Percentiles rank a stretch among this genome's conserved stretches.
Conservation (phyloP, 2,797 vertebrate species). For the Mormyrus proboscirostris region DNA sequence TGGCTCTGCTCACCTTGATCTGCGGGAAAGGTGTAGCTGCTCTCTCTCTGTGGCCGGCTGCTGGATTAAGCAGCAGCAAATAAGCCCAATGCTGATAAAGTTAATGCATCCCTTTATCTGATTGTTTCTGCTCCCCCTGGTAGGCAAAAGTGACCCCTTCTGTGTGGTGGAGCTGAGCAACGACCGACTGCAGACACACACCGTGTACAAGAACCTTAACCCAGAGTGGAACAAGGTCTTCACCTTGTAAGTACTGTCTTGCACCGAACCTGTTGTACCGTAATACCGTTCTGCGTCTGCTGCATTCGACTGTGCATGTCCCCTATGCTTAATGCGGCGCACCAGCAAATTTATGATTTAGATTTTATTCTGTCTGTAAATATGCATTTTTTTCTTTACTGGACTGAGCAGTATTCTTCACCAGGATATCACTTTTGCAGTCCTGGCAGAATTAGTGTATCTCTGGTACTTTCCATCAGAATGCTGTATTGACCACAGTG, state of each 20-base stretch:
- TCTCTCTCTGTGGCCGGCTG: slow-evolving; percentile 9
- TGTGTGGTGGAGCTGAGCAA: slow-evolving; percentile 96
- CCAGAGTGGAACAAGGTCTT: slow-evolving; percentile 99
- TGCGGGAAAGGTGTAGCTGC: neutral
- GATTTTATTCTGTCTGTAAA: neutral
- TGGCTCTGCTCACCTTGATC: slow-evolving; percentile 33
- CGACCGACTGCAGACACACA: slow-evolving; percentile 91
- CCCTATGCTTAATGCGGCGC: neutral
- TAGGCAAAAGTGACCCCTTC: slow-evolving; percentile 96
- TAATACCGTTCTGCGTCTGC: slow-evolving; percentile 46
- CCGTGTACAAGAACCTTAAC: slow-evolving; percentile 94
- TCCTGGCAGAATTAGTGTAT: neutral
- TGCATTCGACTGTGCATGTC: neutral
- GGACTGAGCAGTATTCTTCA: neutral
- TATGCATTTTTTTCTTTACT: neutral
- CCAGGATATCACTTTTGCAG: neutral
- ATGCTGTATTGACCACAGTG: neutral
- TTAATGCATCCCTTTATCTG: slow-evolving; percentile 30
- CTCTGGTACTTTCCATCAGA: neutral
- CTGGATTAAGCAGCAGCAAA: slow-evolving; percentile 36
- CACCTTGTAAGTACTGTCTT: slow-evolving; percentile 85
- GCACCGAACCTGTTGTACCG: slow-evolving; percentile 42
- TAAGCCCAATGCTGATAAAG: slow-evolving; percentile 32
- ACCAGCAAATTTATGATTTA: neutral
- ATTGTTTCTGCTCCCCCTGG: slow-evolving; percentile 22